A percentile compares a stretch with the other conserved stretches of the same genome.
phyloP scores from a whole-genome alignment of 37 sponge, comb jelly and placozoan species.

The Geodia barretti region DNA sequence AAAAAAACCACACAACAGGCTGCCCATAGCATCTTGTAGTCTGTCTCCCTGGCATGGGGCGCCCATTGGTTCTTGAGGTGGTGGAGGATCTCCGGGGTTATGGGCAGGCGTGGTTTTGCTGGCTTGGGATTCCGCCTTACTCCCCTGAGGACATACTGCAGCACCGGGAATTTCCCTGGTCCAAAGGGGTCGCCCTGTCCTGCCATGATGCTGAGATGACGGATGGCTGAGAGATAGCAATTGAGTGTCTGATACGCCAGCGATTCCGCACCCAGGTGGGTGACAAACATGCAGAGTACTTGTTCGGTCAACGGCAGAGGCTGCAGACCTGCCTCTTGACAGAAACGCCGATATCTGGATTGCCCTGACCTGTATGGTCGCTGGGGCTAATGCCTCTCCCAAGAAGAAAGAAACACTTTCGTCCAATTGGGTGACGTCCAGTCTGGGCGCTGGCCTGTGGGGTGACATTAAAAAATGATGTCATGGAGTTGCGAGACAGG shows the following conservation, averaged over 20 bases:
- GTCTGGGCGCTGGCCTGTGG: neutral
- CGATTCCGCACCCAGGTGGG: neutral
- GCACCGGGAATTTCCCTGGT: neutral
- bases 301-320: conserved; percentile 15
- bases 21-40: conserved; percentile 38
- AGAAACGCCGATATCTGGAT: neutral
- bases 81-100: conserved; percentile 52
- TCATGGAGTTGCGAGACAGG: conserved; percentile 27
- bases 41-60: neutral
- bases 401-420: conserved; percentile 8
- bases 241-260: conserved; percentile 13
- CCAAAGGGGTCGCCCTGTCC: conserved; percentile 9
- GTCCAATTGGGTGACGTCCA: conserved; percentile 49
- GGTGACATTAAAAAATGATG: neutral
- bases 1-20: conserved; percentile 43
- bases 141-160: neutral
- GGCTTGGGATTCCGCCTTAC: conserved; percentile 10
- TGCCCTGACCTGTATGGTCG: conserved; percentile 6
- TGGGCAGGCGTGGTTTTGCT: conserved; percentile 35
- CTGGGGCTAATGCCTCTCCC: conserved; percentile 1
- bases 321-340: neutral
- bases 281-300: neutral
- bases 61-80: conserved; percentile 2
- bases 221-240: conserved; percentile 15
- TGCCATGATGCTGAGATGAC: conserved; percentile 18